Conservation (phyloP, 2,113 vertebrate genomes). For the Trogon surrucura region DNA sequence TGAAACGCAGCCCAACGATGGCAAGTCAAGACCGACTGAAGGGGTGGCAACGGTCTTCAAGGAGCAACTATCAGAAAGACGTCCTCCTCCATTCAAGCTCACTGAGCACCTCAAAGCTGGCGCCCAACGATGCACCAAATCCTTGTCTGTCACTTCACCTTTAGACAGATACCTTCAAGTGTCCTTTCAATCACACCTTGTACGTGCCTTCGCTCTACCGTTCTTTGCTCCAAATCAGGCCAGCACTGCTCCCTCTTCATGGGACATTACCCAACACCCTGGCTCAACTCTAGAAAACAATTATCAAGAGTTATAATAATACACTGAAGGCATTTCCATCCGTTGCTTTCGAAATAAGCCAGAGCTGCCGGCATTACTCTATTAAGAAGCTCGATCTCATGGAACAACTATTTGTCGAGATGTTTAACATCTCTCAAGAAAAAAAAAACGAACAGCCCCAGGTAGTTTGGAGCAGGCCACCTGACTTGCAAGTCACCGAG, state of each 20-base stretch:
- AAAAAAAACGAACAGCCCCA: not conserved
- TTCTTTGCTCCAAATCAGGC: not conserved
- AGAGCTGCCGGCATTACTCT: not conserved
- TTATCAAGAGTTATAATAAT: not conserved
- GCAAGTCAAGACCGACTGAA: not conserved
- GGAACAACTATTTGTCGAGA: not conserved
- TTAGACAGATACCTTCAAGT: not conserved
- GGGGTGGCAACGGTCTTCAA: not conserved
- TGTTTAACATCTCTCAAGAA: not conserved
- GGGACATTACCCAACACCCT: not conserved
- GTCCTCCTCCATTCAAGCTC: not conserved
- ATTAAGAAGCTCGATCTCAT: not conserved
- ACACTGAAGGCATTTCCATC: not conserved
- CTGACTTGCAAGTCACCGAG: not conserved
- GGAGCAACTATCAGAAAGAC: not conserved
- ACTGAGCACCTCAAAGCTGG: not conserved
- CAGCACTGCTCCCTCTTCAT: fast-evolving
- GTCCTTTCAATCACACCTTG: not conserved
- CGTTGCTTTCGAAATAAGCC: not conserved
- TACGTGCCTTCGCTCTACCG: not conserved
- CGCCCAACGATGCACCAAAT: fast-evolving
- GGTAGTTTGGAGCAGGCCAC: not conserved
- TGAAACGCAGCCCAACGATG: not conserved
- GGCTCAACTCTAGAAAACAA: not conserved
- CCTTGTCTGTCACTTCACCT: not conserved